Percentiles rank a stretch among this genome's conserved stretches.
phyloP scores from a whole-genome alignment of 1,140 invertebrate genomes.

The Drosophila parvula region DNA sequence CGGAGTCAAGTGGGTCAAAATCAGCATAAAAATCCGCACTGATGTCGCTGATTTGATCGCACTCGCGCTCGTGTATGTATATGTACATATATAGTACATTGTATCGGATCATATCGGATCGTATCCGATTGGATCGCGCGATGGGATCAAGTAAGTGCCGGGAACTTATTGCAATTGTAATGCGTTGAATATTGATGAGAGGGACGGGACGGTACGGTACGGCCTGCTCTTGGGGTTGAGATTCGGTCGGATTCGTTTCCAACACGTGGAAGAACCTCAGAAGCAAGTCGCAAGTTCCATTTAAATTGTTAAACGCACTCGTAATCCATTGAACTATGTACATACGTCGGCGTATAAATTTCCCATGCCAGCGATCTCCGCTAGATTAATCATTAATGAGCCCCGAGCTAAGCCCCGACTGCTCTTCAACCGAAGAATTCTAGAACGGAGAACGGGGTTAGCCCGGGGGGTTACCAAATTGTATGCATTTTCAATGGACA shows the following conservation, averaged over 20 bases:
- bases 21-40: slow-evolving; percentile 79
- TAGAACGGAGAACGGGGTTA: background rate
- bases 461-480: background rate
- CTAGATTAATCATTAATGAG: slow-evolving; percentile 31
- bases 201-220: slow-evolving; percentile 6
- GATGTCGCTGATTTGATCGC: slow-evolving; percentile 66
- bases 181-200: slow-evolving; percentile 80
- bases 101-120: slow-evolving; percentile 24
- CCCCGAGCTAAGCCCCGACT: background rate
- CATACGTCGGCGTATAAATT: slow-evolving; percentile 27
- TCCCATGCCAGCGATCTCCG: slow-evolving; percentile 9
- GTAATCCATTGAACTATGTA: slow-evolving; percentile 34
- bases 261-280: slow-evolving; percentile 28
- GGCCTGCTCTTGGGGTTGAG: slow-evolving; percentile 50
- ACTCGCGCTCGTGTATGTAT: slow-evolving; percentile 9
- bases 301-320: slow-evolving; percentile 47
- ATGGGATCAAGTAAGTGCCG: slow-evolving; percentile 55
- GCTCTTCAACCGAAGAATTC: background rate
- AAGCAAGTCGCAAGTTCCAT: slow-evolving; percentile 14
- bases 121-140: slow-evolving; percentile 37
- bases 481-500: background rate
- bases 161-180: slow-evolving; percentile 81
- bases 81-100: slow-evolving; percentile 31
- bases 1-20: slow-evolving; percentile 78
- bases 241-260: slow-evolving; percentile 17